phyloP scores from a whole-genome alignment of 1,140 invertebrate genomes.

The Littorina saxatilis region DNA sequence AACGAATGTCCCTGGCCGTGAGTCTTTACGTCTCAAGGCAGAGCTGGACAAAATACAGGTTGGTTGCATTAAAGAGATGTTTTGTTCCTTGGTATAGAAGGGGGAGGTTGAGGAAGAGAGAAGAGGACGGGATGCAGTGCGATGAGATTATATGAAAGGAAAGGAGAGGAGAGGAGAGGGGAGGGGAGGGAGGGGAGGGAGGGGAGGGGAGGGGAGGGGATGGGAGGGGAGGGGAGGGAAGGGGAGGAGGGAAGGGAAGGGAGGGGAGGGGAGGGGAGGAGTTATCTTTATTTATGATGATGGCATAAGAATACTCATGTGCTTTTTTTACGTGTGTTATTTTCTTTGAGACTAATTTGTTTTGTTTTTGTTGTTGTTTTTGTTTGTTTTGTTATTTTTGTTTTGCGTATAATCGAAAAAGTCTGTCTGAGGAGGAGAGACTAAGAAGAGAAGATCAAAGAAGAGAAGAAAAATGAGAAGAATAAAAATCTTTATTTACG shows the following conservation, averaged over 20 bases:
- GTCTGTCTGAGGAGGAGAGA: too few species aligned
- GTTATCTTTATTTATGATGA: too few species aligned
- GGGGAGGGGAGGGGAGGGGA: not conserved
- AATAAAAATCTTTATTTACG: too few species aligned
- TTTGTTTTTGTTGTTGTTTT: too few species aligned
- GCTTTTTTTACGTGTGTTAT: too few species aligned
- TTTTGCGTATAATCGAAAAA: too few species aligned
- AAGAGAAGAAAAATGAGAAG: conserved; percentile 5
- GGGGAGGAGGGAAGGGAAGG: too few species aligned
- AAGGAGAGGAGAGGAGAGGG: not conserved
- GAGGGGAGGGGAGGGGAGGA: too few species aligned
- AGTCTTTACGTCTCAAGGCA: conserved; percentile 80
- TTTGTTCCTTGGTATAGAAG: not conserved
- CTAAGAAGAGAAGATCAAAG: not conserved
- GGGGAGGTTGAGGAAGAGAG: not conserved
- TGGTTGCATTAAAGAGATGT: not conserved
- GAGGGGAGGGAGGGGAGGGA: not conserved
- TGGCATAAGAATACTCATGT: too few species aligned
- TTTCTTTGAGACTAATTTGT: too few species aligned
- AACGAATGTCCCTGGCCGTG: conserved; percentile 84
- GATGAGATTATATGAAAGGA: not conserved
- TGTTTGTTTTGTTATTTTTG: too few species aligned
- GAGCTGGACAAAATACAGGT: conserved; percentile 77
- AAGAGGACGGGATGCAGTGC: not conserved
- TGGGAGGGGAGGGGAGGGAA: conserved; percentile 11